Evolutionary conservation across 2,797 vertebrate species (phyloP), one percentile per base, ranked within the genome.

Genomic region (Caiman crocodilus): DNA sequence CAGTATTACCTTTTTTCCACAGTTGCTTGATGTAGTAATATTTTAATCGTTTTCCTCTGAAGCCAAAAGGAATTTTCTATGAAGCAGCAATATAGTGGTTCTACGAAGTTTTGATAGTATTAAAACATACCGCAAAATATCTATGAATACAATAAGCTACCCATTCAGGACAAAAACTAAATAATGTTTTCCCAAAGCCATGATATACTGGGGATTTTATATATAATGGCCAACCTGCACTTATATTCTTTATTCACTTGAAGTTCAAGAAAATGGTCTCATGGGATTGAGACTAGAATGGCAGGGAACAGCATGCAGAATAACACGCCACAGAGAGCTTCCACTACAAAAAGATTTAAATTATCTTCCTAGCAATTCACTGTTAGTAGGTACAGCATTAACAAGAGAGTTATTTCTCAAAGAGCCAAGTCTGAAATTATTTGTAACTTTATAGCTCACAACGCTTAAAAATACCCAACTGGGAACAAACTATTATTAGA

Each of bases 1-100:
- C 55, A 12, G 35, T 0, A 0, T 9, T 32, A 26, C 13, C 13
- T 82, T 60, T 3, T 4, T 0, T 73, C 35, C 35, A 25, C 14
- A 8, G 32, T 23, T 50, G 25, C 26, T 26, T 50, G 21, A 23
- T 2, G 26, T 26, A 57, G 10, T 2, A 25, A 42, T 35, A 21
- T 21, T 3, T 71, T 71, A 42, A 35, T 30, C 13, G 32, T 42
- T 35, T 0, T 0, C 0, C 1, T 58, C 87, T 84, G 28, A 25
- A 82, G 12, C 11, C 79, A 26, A 26, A 16, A 14, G 35, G 14
- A 35, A 73, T 26, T 9, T 73, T 0, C 3, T 18, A 11, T 1
- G 23, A 12, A 69, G 74, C 58, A 78, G 75, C 25, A 2, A 1
- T 35, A 3, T 76, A 65, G n/a, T 14, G 71, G 42, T 12, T 20